phyloP scores from a whole-genome alignment of 2,113 vertebrate species.

The Corythaeola cristata region DNA sequence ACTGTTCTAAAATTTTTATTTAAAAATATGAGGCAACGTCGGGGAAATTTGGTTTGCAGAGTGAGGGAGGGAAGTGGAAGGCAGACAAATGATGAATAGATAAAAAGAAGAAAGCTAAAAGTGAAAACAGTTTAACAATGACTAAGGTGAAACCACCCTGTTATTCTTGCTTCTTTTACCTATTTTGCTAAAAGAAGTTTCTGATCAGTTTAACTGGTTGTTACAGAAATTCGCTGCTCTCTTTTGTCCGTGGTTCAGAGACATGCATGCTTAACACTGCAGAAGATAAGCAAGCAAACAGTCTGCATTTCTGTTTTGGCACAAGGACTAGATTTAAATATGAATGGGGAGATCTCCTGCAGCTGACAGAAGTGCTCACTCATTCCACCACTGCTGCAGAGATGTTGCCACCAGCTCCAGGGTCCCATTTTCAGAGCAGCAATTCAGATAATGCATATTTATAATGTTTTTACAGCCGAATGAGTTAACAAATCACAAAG shows the following conservation, averaged over 20 bases:
- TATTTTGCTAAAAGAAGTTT: background rate
- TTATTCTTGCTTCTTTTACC: background rate
- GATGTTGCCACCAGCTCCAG: constrained; percentile 15
- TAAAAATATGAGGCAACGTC: background rate
- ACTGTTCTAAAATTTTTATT: background rate
- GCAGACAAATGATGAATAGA: background rate
- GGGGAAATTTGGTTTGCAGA: background rate
- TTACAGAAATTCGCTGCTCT: background rate
- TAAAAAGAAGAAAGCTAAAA: background rate
- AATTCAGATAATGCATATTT: constrained; percentile 60
- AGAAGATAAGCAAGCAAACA: background rate
- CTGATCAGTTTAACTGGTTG: background rate
- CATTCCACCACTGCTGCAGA: background rate
- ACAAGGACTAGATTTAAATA: constrained; percentile 42
- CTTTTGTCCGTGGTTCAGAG: background rate
- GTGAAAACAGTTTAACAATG: background rate
- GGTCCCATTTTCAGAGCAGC: constrained; percentile 1
- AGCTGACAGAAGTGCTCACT: constrained; percentile 58
- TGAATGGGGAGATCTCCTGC: constrained; percentile 50
- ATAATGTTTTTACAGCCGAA: constrained; percentile 20
- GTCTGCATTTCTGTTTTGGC: background rate
- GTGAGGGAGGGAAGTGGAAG: background rate
- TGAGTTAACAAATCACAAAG: constrained; percentile 39
- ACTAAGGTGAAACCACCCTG: background rate
- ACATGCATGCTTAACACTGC: background rate